Percentiles rank a stretch among this genome's conserved stretches.
Conservation (phyloP, 2,797 vertebrate genomes). For the Thripadectes ignobilis region DNA sequence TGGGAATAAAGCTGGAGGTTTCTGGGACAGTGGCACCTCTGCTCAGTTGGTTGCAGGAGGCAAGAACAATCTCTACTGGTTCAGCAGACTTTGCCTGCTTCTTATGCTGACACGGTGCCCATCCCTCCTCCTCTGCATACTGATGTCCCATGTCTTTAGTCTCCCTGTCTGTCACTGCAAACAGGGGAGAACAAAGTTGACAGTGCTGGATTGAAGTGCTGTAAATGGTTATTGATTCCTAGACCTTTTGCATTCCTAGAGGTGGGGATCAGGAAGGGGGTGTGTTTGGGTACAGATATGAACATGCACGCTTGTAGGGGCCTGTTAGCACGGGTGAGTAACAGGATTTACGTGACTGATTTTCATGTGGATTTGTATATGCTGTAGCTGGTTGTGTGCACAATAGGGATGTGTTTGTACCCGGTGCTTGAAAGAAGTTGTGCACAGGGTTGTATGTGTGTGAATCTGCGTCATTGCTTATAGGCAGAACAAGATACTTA, state of each 20-base stretch:
- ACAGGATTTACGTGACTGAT: neutral
- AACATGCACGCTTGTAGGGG: neutral
- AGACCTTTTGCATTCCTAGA: neutral
- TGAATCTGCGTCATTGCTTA: neutral
- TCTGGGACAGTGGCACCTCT: neutral
- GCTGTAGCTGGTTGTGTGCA: neutral
- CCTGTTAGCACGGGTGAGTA: neutral
- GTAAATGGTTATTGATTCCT: conserved; percentile 70
- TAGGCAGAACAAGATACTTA: neutral
- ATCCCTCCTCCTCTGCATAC: conserved; percentile 40
- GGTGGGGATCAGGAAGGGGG: neutral
- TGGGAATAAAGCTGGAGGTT: conserved; percentile 7
- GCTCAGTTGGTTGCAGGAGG: neutral
- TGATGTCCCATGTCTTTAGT: conserved; percentile 29
- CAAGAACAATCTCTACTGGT: neutral
- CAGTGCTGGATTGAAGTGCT: conserved; percentile 65
- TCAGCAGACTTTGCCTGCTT: neutral
- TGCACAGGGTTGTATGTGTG: too few relatives aligned
- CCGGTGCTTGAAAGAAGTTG: neutral
- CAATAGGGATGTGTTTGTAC: neutral
- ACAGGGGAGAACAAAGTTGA: conserved; percentile 34
- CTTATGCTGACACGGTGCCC: conserved; percentile 21
- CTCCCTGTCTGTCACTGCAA: conserved; percentile 46
- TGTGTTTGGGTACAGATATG: neutral
- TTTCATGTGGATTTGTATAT: neutral